A percentile compares a stretch with the other conserved stretches of the same genome.
These are phyloP conservation scores for Lasioglossum vierecki DNA, from an alignment of 2,888 invertebrate species.

Conservation along the genomic window DNA sequence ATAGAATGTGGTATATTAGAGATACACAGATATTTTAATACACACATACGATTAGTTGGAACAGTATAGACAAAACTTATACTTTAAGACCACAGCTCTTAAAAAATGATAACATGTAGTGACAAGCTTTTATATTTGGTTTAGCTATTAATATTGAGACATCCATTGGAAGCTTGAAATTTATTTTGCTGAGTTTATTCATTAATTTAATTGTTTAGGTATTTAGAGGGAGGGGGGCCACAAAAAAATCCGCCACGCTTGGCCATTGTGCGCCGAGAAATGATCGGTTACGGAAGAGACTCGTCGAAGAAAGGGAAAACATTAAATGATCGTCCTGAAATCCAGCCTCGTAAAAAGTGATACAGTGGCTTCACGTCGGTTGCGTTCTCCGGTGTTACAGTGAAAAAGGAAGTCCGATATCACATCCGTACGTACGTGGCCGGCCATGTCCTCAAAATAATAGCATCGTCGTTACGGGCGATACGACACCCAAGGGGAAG, in stretches of 20 bases:
- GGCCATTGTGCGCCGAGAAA: neutral
- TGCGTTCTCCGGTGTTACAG: neutral
- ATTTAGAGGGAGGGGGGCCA: neutral
- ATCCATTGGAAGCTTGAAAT: too few species aligned
- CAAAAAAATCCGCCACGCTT: neutral
- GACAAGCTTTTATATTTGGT: too few species aligned
- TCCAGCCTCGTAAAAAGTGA: slow-evolving; percentile 30
- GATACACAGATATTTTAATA: too few species aligned
- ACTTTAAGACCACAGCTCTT: too few species aligned
- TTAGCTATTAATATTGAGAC: too few species aligned
- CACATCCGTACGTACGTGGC: slow-evolving; percentile 43
- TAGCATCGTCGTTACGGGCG: slow-evolving; percentile 59
- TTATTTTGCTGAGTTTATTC: too few species aligned
- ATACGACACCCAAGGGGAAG: slow-evolving; percentile 66
- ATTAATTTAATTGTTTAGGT: too few species aligned
- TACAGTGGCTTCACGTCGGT: neutral
- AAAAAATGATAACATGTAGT: too few species aligned
- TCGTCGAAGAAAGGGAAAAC: slow-evolving; percentile 10
- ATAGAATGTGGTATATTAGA: too few species aligned
- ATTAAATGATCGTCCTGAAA: slow-evolving; percentile 26
- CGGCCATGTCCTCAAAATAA: slow-evolving; percentile 59
- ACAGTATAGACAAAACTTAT: too few species aligned
- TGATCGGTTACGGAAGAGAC: neutral
- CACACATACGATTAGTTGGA: too few species aligned
- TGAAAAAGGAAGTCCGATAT: slow-evolving; percentile 52